Evolutionary conservation across 64 coral and sea anemone genomes (phyloP).

Genomic region (Cladopsammia gracilis): DNA sequence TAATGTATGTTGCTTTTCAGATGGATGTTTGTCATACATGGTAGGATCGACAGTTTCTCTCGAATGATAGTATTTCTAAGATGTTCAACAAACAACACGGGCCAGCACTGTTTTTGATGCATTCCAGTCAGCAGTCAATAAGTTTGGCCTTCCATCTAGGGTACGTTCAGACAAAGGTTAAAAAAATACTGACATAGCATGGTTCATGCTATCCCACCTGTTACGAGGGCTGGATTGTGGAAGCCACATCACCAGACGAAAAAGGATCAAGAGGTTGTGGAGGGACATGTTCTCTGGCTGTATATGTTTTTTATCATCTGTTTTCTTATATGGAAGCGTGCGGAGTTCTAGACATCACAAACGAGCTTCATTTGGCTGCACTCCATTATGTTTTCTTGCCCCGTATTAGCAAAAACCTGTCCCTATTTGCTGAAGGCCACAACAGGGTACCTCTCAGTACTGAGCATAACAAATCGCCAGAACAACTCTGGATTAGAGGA

Average conservation of each 20-base stretch:
- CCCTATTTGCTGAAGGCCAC: constrained; percentile 18
- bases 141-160: constrained; percentile 44
- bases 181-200: constrained; percentile 36
- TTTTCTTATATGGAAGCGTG: constrained; percentile 7
- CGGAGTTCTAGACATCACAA: constrained; percentile 11
- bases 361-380: constrained; percentile 28
- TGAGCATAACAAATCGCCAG: background rate
- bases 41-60: constrained; percentile 20
- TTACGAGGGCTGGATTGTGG: constrained; percentile 17
- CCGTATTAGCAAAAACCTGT: constrained; percentile 7
- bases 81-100: constrained; percentile 45
- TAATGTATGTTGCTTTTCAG: background rate
- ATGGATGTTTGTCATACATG: constrained; percentile 29
- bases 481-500: constrained; percentile 18
- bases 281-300: constrained; percentile 21
- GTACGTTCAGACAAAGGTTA: constrained; percentile 32
- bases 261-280: constrained; percentile 39
- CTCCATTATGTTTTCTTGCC: constrained; percentile 30
- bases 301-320: background rate
- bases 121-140: constrained; percentile 3
- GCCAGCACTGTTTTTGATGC: background rate
- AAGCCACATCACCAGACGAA: constrained; percentile 35
- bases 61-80: constrained; percentile 9
- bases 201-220: constrained; percentile 27
- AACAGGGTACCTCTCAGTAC: constrained; percentile 23